Conservation (phyloP, 2,113 vertebrate species). For the Uria lomvia region DNA sequence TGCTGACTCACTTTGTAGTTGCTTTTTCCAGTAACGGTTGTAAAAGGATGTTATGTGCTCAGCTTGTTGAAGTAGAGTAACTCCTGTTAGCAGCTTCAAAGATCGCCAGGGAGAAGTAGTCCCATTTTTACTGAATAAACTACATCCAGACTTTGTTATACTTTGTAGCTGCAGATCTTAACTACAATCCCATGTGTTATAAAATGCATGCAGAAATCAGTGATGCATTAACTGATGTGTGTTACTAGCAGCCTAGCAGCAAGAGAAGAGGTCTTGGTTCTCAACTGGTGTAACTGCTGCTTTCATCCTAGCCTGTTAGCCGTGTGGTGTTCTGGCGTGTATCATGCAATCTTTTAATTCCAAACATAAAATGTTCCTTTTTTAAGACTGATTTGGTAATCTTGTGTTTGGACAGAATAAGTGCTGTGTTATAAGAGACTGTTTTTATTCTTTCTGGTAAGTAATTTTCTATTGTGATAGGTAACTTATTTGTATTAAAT, state of each 20-base stretch:
- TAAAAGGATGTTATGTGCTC: not conserved
- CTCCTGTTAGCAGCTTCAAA: not conserved
- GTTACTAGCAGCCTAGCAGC: not conserved
- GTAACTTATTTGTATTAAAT: not conserved
- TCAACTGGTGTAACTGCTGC: not conserved
- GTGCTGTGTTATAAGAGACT: not conserved
- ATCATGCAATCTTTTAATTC: not conserved
- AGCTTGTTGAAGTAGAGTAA: not conserved
- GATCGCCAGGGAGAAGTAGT: not conserved
- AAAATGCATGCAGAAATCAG: not conserved
- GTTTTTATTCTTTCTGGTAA: constrained; percentile 8
- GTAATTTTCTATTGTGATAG: not conserved
- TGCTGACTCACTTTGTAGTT: not conserved
- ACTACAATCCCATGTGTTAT: not conserved
- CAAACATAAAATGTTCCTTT: not conserved
- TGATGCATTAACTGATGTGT: not conserved
- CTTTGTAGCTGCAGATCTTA: not conserved
- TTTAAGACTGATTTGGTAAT: not conserved
- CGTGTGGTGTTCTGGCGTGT: not conserved
- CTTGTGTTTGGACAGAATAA: not conserved
- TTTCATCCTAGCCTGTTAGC: not conserved
- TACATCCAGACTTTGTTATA: not conserved
- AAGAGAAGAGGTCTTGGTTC: not conserved
- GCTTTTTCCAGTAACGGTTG: not conserved
- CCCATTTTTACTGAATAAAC: not conserved